Percentiles rank a stretch among this genome's conserved stretches.
These are phyloP conservation scores for Pelmatolapia mariae DNA, from an alignment of 2,113 vertebrate species.

Conservation along the genomic window DNA sequence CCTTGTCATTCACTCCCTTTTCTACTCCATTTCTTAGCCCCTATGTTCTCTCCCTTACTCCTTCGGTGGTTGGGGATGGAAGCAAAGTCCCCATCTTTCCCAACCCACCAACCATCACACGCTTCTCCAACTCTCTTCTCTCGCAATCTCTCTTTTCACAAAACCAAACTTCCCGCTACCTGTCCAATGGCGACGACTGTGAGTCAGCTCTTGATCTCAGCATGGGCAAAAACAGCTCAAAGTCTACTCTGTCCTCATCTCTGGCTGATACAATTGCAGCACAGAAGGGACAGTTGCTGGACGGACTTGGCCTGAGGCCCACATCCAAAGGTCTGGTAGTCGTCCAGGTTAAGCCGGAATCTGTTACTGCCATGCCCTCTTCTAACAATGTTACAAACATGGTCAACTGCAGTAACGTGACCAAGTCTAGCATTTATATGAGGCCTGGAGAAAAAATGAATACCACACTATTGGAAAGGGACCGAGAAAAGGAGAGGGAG, in stretches of 20 bases:
- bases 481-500: conserved; percentile 54
- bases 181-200: conserved; percentile 68
- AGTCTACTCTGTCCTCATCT: conserved; percentile 46
- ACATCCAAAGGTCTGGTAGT: conserved; percentile 71
- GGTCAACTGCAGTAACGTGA: conserved; percentile 57
- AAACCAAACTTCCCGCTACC: conserved; percentile 47
- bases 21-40: conserved; percentile 70
- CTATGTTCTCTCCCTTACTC: conserved; percentile 69
- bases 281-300: conserved; percentile 70
- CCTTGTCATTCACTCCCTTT: conserved; percentile 68
- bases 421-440: conserved; percentile 63
- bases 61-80: conserved; percentile 60
- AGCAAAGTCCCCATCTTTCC: conserved; percentile 61
- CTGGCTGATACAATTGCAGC: conserved; percentile 53
- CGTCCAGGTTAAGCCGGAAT: conserved; percentile 73
- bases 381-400: conserved; percentile 50
- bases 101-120: conserved; percentile 54
- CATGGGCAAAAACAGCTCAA: conserved; percentile 68
- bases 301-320: conserved; percentile 71
- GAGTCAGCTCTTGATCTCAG: conserved; percentile 75
- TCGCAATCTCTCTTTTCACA: conserved; percentile 51
- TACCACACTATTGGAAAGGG: conserved; percentile 47
- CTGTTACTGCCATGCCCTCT: conserved; percentile 32
- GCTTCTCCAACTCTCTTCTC: conserved; percentile 60
- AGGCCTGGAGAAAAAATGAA: conserved; percentile 63